Evolutionary conservation across 2,113 vertebrate genomes (phyloP), one percentile per base, ranked within the genome.

Genomic region (Sinocyclocheilus rhinocerous): DNA sequence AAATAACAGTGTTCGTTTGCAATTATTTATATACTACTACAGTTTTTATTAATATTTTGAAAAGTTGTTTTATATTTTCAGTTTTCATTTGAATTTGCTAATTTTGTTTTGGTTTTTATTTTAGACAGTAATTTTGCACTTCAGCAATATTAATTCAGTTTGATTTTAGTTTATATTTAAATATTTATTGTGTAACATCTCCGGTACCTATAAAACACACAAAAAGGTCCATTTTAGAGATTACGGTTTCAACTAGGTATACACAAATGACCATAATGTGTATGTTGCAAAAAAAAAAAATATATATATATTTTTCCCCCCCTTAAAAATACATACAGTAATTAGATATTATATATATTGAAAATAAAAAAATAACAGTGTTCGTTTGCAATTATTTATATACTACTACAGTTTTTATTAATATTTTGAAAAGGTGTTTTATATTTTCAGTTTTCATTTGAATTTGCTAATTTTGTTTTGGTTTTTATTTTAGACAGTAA

Each of bases 101-200:
- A 55, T 55, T 55, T 55, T 18, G 16, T 55, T 18, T 55, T 33
- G 29, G 0, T 1, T 0, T 57, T 22, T 22, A 2, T 6, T 22
- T 22, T 57, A 57, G 20, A 57, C 55, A 57, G 6, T 55, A 55
- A 20, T 18, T 55, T 18, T 0, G 55, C 18, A 20, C 55, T n/a
- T n/a, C 52, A 55, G 18, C 52, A 55, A 55, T 20, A 7, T 57
- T 6, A 57, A 20, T 57, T 57, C 55, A 7, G n/a, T n/a, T n/a
- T n/a, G n/a, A n/a, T n/a, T n/a, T n/a, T n/a, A n/a, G n/a, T n/a
- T n/a, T n/a, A n/a, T n/a, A n/a, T n/a, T n/a, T n/a, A n/a, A n/a
- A n/a, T n/a, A n/a, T n/a, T n/a, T n/a, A 7, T 99, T 99, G 83
- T 99, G 98, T 59, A 99, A 92, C 98, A 99, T 99, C 95, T 99